These are phyloP conservation scores for Marmota monax DNA, from an alignment of 2,113 vertebrate species.

Conservation along the genomic window DNA sequence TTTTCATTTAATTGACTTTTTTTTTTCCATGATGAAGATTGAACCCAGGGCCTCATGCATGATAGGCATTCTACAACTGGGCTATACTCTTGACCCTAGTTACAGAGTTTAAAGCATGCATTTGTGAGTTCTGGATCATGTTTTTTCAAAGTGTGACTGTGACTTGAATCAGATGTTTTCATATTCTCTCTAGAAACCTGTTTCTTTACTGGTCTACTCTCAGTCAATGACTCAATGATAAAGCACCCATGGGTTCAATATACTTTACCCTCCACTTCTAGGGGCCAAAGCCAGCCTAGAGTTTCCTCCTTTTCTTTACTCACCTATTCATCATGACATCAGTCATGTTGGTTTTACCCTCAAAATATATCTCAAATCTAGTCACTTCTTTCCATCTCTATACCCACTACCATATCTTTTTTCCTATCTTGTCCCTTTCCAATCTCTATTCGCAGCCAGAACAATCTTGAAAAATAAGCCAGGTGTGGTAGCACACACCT, in stretches of 20 bases:
- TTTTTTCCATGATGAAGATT: not conserved
- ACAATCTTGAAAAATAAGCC: not conserved
- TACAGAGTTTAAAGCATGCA: not conserved
- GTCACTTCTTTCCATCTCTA: not conserved
- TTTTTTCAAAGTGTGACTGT: not conserved
- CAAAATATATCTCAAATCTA: slow-evolving; percentile 11
- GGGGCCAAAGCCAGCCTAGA: not conserved
- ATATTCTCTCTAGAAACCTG: not conserved
- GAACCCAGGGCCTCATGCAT: too few relatives aligned
- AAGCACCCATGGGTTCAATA: too few relatives aligned
- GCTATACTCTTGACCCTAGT: not conserved
- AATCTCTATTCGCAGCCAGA: not conserved
- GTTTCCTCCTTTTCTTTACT: not conserved
- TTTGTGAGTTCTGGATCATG: not conserved
- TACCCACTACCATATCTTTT: not conserved
- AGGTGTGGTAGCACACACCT: too few relatives aligned
- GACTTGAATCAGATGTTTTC: not conserved
- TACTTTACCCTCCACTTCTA: not conserved
- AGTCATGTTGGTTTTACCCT: not conserved
- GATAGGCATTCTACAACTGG: too few relatives aligned
- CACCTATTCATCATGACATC: too few relatives aligned
- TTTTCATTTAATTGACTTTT: too few relatives aligned
- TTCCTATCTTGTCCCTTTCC: not conserved
- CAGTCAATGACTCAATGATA: not conserved
- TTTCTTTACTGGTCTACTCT: not conserved